Evolutionary conservation across 2,113 vertebrate genomes (phyloP).

Genomic region (Petrocephalus zakoni): DNA sequence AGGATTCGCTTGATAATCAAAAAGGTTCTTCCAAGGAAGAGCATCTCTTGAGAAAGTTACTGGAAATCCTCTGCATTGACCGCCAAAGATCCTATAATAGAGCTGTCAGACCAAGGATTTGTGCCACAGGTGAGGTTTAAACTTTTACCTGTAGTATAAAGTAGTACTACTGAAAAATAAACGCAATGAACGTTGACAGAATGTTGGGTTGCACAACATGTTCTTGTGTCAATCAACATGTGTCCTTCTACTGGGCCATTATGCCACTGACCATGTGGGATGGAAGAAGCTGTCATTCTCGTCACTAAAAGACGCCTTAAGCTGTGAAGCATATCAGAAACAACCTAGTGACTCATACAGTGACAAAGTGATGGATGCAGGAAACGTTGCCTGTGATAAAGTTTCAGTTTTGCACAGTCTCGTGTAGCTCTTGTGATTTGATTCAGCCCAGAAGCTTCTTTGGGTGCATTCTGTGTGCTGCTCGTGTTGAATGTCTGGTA

Average conservation of each 20-base stretch:
- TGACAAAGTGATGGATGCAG: background rate
- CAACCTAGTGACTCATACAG: background rate
- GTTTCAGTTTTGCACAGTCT: background rate
- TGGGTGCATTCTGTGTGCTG: background rate
- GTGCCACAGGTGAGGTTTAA: background rate
- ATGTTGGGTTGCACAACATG: background rate
- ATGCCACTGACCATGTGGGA: background rate
- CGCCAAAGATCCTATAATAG: background rate
- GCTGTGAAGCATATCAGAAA: background rate
- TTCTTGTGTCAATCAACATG: background rate
- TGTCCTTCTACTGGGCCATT: background rate
- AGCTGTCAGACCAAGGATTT: background rate
- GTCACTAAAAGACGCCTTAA: background rate
- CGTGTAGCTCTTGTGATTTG: background rate
- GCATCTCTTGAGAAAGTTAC: background rate
- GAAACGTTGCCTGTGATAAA: background rate
- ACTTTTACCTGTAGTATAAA: background rate
- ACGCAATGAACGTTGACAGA: background rate
- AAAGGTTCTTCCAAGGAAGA: background rate
- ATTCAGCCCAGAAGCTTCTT: background rate
- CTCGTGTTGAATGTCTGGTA: background rate
- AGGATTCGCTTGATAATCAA: background rate
- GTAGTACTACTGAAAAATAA: background rate
- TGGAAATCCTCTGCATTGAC: background rate
- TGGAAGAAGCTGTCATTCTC: background rate